Evolutionary conservation across 2,888 invertebrate genomes (phyloP).

Genomic region (Antitype chi): DNA sequence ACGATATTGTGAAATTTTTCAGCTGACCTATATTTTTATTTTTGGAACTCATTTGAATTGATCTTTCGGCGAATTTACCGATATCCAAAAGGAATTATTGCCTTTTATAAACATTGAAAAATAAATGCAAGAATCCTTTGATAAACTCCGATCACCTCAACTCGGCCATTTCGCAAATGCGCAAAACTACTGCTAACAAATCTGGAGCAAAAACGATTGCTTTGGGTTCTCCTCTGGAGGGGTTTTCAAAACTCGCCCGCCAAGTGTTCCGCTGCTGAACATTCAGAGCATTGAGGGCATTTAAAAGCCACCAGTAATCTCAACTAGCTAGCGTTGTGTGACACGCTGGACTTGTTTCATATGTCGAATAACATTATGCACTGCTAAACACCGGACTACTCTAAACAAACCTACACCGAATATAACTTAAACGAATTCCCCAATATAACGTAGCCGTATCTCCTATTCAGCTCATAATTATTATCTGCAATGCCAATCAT

Average conservation of each 20-base stretch:
- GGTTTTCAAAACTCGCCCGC: constrained; percentile 78
- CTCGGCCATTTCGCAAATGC: constrained; percentile 73
- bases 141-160: constrained; percentile 69
- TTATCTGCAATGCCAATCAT: constrained; percentile 43
- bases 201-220: constrained; percentile 78
- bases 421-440: background rate
- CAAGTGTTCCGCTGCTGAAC: constrained; percentile 71
- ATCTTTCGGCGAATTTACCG: constrained; percentile 40
- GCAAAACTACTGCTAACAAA: constrained; percentile 79
- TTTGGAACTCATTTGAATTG: constrained; percentile 36
- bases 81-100: constrained; percentile 42
- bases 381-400: constrained; percentile 21
- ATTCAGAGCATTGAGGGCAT: constrained; percentile 74
- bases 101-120: constrained; percentile 47
- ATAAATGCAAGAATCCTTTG: constrained; percentile 71
- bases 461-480: constrained; percentile 10
- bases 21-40: constrained; percentile 64
- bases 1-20: constrained; percentile 69
- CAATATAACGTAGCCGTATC: constrained; percentile 14
- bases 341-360: constrained; percentile 74
- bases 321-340: constrained; percentile 76
- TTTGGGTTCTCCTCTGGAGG: constrained; percentile 75
- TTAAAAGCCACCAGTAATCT: constrained; percentile 81
- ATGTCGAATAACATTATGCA: constrained; percentile 68
- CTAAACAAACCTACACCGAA: constrained; percentile 11